phyloP scores from a whole-genome alignment of 2,888 invertebrate species.

The Lithophane ornitopus region DNA sequence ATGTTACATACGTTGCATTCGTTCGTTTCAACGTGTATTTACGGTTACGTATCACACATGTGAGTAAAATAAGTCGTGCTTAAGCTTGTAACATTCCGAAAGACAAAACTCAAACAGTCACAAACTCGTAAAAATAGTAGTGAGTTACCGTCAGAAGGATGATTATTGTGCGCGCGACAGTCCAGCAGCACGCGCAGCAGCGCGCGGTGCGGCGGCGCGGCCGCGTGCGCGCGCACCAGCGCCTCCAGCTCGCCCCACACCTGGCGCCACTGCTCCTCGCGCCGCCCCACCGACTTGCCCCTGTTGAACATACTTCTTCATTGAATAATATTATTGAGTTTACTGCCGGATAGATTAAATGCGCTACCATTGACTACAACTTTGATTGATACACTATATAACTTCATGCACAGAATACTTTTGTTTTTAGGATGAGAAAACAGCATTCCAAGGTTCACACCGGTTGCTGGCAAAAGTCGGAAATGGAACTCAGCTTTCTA shows the following conservation, averaged over 20 bases:
- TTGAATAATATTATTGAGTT: constrained; percentile 16
- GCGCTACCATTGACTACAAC: neutral
- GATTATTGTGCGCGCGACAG: constrained; percentile 89
- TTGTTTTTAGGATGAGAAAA: neutral
- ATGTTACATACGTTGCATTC: too few relatives aligned
- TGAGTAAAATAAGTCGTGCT: neutral
- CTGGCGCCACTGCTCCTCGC: constrained; percentile 97
- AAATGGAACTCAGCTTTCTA: neutral
- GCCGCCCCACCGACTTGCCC: constrained; percentile 87
- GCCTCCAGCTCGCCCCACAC: constrained; percentile 97
- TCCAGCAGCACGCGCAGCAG: constrained; percentile 95
- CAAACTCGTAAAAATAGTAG: neutral
- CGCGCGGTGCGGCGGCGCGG: constrained; percentile 94
- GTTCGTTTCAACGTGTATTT: neutral
- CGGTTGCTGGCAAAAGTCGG: neutral
- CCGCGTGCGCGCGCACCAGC: constrained; percentile 94
- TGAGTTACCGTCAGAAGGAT: constrained; percentile 75
- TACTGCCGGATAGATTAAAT: neutral
- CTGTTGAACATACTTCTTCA: constrained; percentile 64
- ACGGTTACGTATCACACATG: neutral
- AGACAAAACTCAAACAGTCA: too few relatives aligned
- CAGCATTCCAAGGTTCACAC: neutral
- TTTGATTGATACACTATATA: neutral
- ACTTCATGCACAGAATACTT: neutral
- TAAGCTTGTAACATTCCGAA: neutral